Conservation (phyloP, 2,797 vertebrate species). For the Leucoraja ocellata region DNA sequence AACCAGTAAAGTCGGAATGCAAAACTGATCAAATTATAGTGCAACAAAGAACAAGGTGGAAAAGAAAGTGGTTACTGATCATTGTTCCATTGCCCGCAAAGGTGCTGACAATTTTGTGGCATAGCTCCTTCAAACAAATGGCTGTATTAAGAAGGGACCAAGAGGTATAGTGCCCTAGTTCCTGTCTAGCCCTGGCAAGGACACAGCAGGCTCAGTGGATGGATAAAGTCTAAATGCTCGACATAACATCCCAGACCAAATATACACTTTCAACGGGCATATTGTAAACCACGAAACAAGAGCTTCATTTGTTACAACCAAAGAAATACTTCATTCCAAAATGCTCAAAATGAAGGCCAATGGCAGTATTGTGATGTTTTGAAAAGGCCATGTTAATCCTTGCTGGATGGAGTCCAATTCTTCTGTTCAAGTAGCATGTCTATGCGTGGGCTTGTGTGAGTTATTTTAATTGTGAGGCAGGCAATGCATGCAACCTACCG, state of each 20-base stretch:
- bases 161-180: background rate
- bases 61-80: background rate
- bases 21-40: background rate
- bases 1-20: background rate
- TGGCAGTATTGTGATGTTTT: background rate
- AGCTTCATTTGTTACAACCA: background rate
- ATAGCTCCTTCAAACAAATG: background rate
- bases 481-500: no score
- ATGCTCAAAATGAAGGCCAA: background rate
- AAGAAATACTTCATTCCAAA: background rate
- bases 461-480: background rate
- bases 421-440: background rate
- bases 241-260: background rate
- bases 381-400: background rate
- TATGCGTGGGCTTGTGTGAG: background rate
- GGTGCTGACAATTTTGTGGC: background rate
- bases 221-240: background rate
- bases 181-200: background rate
- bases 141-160: background rate
- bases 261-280: background rate
- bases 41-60: background rate
- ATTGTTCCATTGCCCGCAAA: background rate
- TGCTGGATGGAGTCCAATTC: background rate
- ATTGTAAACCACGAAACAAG: constrained; percentile 14
- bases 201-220: background rate